phyloP scores from a whole-genome alignment of 2,113 vertebrate genomes.

The Antechinus stuartii region DNA sequence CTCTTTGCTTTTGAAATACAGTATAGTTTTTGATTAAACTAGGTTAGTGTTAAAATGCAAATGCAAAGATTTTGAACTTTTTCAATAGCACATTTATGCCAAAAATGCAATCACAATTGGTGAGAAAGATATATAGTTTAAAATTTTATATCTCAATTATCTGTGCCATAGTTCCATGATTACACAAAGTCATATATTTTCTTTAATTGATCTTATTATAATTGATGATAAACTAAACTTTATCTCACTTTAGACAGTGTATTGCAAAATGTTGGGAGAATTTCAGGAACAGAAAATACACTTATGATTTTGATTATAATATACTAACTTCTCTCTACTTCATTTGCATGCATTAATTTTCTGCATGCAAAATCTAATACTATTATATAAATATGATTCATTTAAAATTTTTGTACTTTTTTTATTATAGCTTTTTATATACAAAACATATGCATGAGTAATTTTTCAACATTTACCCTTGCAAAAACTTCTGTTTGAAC shows the following conservation, averaged over 20 bases:
- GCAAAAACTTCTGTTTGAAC: no score
- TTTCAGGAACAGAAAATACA: conserved; percentile 16
- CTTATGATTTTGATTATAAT: conserved; percentile 4
- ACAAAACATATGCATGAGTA: no score
- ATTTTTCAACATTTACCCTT: no score
- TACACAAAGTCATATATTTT: conserved; percentile 4
- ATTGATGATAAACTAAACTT: background rate
- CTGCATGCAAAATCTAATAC: background rate
- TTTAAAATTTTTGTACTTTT: background rate
- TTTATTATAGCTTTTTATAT: no score
- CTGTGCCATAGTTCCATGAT: conserved; percentile 4
- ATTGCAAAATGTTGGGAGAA: background rate
- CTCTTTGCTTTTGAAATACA: conserved; percentile 57
- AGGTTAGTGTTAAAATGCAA: conserved; percentile 48
- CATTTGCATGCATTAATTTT: background rate
- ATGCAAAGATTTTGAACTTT: conserved; percentile 11
- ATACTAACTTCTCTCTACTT: background rate
- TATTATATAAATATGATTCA: background rate
- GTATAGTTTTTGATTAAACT: conserved; percentile 59
- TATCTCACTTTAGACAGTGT: conserved; percentile 10
- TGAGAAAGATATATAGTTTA: conserved; percentile 7
- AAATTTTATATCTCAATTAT: background rate
- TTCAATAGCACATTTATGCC: conserved; percentile 21
- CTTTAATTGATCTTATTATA: conserved; percentile 24
- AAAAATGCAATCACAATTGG: conserved; percentile 37